Base-by-base conservation (phyloP, 2,888 invertebrate species). In the Microchrysa polita region DNA sequence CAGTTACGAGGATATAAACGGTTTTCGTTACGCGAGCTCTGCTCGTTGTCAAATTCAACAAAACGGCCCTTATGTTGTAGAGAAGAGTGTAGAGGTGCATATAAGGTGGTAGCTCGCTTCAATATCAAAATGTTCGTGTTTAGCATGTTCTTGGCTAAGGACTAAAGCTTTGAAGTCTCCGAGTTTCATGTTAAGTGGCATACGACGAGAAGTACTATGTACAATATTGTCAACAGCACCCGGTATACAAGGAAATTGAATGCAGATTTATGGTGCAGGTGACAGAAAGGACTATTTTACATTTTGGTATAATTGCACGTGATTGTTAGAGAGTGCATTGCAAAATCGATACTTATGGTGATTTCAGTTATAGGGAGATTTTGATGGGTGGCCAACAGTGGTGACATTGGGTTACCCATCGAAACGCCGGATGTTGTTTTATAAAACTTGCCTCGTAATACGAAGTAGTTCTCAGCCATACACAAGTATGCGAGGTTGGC, bases 171-270 rank as follows among this genome's bases (percentile, higher is more conserved):
- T 61, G 61, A 40, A 61, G 61, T 61, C 34, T 61, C 34, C 34
- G 27, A 40, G 61, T 40, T 61, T 40, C 27, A 61, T 61, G 61
- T 61, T n/a, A 40, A 61, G 40, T 61, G 61, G 16, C n/a, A 40
- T 23, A 5, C 61, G n/a, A n/a, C n/a, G 18, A 40, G 5, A 61
- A 40, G 34, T 16, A 40, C 40, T 40, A 61, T 18, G 34, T 16
- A 40, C 40, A 61, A 61, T 18, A 61, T 61, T 61, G 61, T 61
- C 61, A 61, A 61, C 61, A 61, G 61, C 61, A 61, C 61, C 7
- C 61, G 23, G 16, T 1, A 9, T 61, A 61, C 61, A 61, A 61
- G 61, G 40, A 61, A 61, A 61, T 61, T 61, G 61, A 61, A 61
- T 61, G 61, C 42, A 61, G 40, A 61, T 61, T 61, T 61, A 61